A percentile compares a stretch with the other conserved stretches of the same genome.
These are phyloP conservation scores for Acronicta aceris DNA, from an alignment of 2,888 invertebrate species.

Conservation along the genomic window DNA sequence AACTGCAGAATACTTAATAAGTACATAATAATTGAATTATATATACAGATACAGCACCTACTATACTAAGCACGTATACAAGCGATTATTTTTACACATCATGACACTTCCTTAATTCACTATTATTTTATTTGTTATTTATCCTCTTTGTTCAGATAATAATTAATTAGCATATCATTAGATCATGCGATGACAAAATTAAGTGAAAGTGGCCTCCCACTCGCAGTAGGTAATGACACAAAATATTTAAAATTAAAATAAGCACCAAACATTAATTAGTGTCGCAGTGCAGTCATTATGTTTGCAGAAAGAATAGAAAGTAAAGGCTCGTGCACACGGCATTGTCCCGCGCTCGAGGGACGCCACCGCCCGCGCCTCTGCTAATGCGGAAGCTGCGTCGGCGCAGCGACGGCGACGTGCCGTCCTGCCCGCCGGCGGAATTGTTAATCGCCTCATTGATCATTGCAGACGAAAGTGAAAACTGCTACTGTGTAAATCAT, in stretches of 20 bases:
- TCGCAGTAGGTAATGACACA: constrained; percentile 51
- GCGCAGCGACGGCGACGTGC: constrained; percentile 70
- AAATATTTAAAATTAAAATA: constrained; percentile 71
- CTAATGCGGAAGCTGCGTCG: constrained; percentile 77
- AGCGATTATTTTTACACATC: constrained; percentile 31
- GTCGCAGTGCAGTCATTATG: constrained; percentile 60
- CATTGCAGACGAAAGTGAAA: constrained; percentile 81
- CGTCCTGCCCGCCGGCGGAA: constrained; percentile 79
- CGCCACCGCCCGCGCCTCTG: constrained; percentile 37
- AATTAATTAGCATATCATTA: constrained; percentile 47
- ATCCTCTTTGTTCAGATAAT: constrained; percentile 27
- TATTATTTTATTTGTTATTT: constrained; percentile 28
- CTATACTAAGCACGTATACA: constrained; percentile 47
- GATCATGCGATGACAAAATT: constrained; percentile 49
- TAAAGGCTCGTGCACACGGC: constrained; percentile 62
- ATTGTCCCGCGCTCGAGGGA: constrained; percentile 68
- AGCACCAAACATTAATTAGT: constrained; percentile 66
- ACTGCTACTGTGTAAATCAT: constrained; percentile 70
- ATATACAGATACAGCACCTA: constrained; percentile 38
- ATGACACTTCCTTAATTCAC: constrained; percentile 39
- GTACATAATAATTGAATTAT: constrained; percentile 42
- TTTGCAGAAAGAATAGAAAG: constrained; percentile 67
- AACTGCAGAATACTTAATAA: constrained; percentile 59
- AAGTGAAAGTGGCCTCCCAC: constrained; percentile 71
- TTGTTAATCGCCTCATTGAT: constrained; percentile 79